Evolutionary conservation across 2,113 vertebrate species (phyloP), one percentile per base, ranked within the genome.

Genomic region (Procavia capensis): DNA sequence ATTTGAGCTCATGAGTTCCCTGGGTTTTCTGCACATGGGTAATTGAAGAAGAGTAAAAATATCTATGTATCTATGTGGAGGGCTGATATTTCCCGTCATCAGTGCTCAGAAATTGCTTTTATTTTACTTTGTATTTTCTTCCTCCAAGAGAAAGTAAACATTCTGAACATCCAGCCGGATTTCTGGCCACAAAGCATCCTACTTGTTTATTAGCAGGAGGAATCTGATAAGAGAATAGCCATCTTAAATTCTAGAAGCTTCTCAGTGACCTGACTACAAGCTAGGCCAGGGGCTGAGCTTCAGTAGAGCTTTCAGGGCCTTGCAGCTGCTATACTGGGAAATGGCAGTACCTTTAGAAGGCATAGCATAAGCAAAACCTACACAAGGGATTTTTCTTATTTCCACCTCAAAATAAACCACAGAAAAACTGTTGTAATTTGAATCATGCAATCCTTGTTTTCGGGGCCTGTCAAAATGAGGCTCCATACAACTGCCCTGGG

Each of bases 101-200:
- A n/a, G 63, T 17, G 0, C 34, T 66, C 45, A 47, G 80, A 84
- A 72, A 7, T 84, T 36, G 19, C 82, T 85, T 54, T 78, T 20
- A 3, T 76, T 82, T 80, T 78, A 47, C n/a, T 59, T 63, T 36
- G 19, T 61, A 6, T 72, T 88, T 90, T 88, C n/a, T 88, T 75
- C n/a, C 70, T 61, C n/a, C n/a, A 16, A 91, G 66, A 90, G 70
- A 96, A 91, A 86, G 27, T n/a, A 91, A 88, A 64, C 14, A 54
- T 39, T 85, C 47, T 91, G 91, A 72, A 31, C 59, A 85, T 22
- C n/a, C 63, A 83, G 25, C 2, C 43, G 91, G 31, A 43, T 45
- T 91, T 66, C 19, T 93, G 61, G n/a, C 81, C 47, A 85, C 66
- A 88, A 39, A 68, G 41, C 17, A 27, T 43, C 64, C 34, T 34